Conservation (phyloP, 92 coral and sea anemone genomes). For the Muricea muricata region DNA sequence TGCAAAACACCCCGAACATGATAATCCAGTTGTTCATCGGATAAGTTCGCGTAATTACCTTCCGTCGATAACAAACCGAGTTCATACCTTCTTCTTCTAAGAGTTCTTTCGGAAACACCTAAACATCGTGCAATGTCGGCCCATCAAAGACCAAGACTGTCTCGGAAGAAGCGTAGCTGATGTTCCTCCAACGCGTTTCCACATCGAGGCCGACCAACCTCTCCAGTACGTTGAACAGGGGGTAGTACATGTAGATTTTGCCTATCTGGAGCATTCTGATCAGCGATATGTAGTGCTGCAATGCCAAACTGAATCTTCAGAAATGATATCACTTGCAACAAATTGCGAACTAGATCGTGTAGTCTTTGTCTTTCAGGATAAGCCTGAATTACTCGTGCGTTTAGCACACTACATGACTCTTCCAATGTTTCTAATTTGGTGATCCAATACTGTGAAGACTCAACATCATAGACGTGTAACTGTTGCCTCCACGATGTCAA, state of each 20-base stretch:
- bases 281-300: not conserved
- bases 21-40: not conserved
- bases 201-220: slow-evolving; percentile 24
- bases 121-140: slow-evolving; percentile 23
- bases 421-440: slow-evolving; percentile 10
- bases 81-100: slow-evolving; percentile 16
- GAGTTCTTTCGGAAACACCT: slow-evolving; percentile 35
- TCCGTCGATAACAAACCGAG: not conserved
- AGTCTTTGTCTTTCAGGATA: slow-evolving; percentile 4
- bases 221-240: not conserved
- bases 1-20: slow-evolving; percentile 5
- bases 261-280: not conserved
- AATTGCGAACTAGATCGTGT: slow-evolving; percentile 11
- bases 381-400: slow-evolving; percentile 1
- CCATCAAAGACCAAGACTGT: slow-evolving; percentile 30
- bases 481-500: not conserved
- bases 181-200: not conserved
- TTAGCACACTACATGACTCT: not conserved
- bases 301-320: slow-evolving; percentile 21
- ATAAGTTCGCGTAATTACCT: not conserved
- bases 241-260: not conserved
- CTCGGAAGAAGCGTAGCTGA: slow-evolving; percentile 2
- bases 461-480: not conserved
- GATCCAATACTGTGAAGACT: slow-evolving; percentile 12
- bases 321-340: not conserved